Conservation (phyloP, 1,140 invertebrate genomes). For the Caenorhabditis latens region DNA sequence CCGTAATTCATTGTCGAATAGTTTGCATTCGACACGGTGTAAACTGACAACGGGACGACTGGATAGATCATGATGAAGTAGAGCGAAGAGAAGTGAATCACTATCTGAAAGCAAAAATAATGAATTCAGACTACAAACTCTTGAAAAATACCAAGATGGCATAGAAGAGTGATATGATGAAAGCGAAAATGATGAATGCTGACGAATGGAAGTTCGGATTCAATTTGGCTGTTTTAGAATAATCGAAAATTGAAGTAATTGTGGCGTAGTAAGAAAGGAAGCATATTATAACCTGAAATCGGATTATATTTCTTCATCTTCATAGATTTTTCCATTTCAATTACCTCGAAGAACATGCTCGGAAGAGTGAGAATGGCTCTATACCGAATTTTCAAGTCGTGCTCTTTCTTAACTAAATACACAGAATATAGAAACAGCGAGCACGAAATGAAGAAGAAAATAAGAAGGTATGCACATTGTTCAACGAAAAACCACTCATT, state of each 20-base stretch:
- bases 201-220: conserved; percentile 9
- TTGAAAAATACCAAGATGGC: neutral
- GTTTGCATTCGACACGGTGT: conserved; percentile 9
- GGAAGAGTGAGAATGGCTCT: conserved; percentile 20
- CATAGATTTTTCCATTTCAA: too few species aligned
- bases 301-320: too few species aligned
- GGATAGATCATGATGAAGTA: conserved; percentile 49
- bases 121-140: too few species aligned
- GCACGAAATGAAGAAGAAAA: conserved; percentile 3
- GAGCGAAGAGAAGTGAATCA: neutral
- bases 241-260: conserved; percentile 1
- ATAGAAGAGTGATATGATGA: conserved; percentile 20
- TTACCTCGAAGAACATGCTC: conserved; percentile 34
- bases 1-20: conserved; percentile 30
- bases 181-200: conserved; percentile 37
- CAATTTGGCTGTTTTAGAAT: neutral
- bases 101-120: neutral
- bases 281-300: neutral
- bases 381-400: conserved; percentile 17
- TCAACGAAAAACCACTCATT: neutral
- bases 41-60: neutral
- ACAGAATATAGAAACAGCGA: conserved; percentile 21
- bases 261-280: conserved; percentile 34
- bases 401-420: conserved; percentile 5
- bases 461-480: conserved; percentile 20